Percentiles rank a stretch among this genome's conserved stretches.
phyloP scores from a whole-genome alignment of 2,113 vertebrate genomes.

The Pimephales promelas region DNA sequence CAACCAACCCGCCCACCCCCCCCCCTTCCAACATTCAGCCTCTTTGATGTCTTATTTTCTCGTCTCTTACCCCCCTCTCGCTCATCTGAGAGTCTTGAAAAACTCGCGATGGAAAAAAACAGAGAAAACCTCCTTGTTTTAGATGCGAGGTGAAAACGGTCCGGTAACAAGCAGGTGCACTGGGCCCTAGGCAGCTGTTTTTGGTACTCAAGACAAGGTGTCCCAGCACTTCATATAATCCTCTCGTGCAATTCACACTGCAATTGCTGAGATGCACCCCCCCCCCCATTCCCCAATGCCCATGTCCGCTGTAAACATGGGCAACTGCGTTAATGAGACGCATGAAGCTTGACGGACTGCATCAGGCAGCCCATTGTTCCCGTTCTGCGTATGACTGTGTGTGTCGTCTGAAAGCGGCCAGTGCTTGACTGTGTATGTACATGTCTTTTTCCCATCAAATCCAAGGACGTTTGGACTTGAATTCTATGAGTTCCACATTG shows the following conservation, averaged over 20 bases:
- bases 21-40: conserved; percentile 40
- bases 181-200: conserved; percentile 84
- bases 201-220: conserved; percentile 76
- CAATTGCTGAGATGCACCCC: conserved; percentile 84
- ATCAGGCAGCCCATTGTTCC: conserved; percentile 67
- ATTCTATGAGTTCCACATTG: conserved; percentile 71
- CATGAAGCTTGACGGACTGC: conserved; percentile 71
- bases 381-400: conserved; percentile 25
- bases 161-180: conserved; percentile 86
- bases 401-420: conserved; percentile 24
- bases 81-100: conserved; percentile 63
- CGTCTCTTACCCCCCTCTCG: conserved; percentile 1
- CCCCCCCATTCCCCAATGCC: conserved; percentile 74
- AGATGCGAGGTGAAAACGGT: conserved; percentile 79
- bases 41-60: conserved; percentile 50
- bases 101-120: conserved; percentile 55
- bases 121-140: conserved; percentile 73
- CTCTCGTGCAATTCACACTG: conserved; percentile 87
- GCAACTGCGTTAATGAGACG: conserved; percentile 76
- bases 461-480: conserved; percentile 67
- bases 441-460: conserved; percentile 47
- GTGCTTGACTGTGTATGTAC: conserved; percentile 27
- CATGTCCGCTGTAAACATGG: conserved; percentile 75
- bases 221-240: conserved; percentile 85
- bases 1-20: conserved; percentile 59